Evolutionary conservation across 2,113 vertebrate genomes (phyloP), one percentile per base, ranked within the genome.

Genomic region (Mugil cephalus): DNA sequence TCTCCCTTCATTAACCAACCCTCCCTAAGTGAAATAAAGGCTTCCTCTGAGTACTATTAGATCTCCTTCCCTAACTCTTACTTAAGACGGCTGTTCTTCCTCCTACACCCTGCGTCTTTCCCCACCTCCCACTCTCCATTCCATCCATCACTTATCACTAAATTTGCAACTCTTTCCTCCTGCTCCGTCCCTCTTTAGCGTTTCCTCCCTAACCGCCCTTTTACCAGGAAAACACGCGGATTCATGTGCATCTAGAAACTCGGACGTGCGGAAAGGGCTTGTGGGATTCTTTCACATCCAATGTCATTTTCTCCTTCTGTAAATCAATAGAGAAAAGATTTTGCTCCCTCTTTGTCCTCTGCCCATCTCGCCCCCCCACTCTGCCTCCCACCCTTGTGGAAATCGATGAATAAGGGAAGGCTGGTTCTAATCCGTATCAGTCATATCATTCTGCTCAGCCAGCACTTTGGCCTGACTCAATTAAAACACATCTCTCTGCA

Each of bases 391-490:
- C 48, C 70, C 30, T 24, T 8, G 52, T 10, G 59, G 61, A 69
- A 86, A 88, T 92, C 80, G 38, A 91, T 89, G 82, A 71, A 73
- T 74, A 77, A 86, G 69, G 72, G 75, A 68, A 79, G 56, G 42
- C 64, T 64, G 71, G 54, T 83, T 74, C 67, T 88, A 89, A 86
- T 88, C 84, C 69, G 51, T 78, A 87, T 85, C 83, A 78, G 82
- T 89, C 78, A 77, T 72, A 77, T 86, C 10, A 51, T 84, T 92
- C 67, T 87, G 88, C 86, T 72, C 74, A 77, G 74, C 71, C 74
- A 89, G 90, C 84, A 88, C 86, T 90, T 87, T 86, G 36, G 68
- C 47, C 63, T 53, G 80, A 86, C 84, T 89, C 76, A 82, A 87
- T 91, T 90, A 91, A 87, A 87, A 84, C 63, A 18, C 74, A 70